phyloP scores from a whole-genome alignment of 2,888 invertebrate genomes.

The Biston stratarius region DNA sequence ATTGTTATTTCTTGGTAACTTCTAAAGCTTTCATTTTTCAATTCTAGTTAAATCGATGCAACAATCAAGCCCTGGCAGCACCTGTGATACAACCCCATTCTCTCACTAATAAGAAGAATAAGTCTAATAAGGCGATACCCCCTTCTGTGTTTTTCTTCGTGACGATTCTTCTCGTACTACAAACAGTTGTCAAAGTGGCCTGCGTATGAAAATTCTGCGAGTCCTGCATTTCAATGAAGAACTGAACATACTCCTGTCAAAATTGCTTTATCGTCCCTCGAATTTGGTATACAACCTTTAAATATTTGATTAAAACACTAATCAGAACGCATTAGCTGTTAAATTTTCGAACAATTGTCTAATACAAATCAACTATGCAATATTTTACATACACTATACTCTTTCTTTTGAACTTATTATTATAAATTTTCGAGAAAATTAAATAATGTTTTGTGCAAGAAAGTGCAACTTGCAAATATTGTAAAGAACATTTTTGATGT shows the following conservation, averaged over 20 bases:
- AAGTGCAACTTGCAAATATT: neutral
- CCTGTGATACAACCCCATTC: slow-evolving; percentile 56
- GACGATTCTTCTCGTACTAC: slow-evolving; percentile 71
- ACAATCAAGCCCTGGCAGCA: slow-evolving; percentile 72
- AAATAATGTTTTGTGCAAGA: neutral
- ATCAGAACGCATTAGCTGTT: neutral
- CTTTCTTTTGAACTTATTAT: too few species aligned
- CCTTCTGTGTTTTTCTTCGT: slow-evolving; percentile 75
- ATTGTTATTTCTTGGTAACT: too few species aligned
- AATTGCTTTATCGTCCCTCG: neutral
- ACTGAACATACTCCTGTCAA: neutral
- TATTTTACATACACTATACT: neutral
- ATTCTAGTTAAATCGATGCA: slow-evolving; percentile 75
- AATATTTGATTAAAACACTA: neutral
- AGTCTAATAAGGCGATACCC: slow-evolving; percentile 56
- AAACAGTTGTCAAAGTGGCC: slow-evolving; percentile 76
- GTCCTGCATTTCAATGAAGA: neutral
- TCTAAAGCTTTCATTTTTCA: neutral
- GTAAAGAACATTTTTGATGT: neutral
- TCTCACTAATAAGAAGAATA: slow-evolving; percentile 45
- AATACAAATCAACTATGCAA: too few species aligned
- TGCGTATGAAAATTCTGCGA: slow-evolving; percentile 53
- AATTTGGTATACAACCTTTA: neutral
- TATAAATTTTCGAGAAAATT: neutral
- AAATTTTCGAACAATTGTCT: neutral